Evolutionary conservation across 2,797 vertebrate species (phyloP), one percentile per base, ranked within the genome.

Genomic region (Potorous gilbertii): DNA sequence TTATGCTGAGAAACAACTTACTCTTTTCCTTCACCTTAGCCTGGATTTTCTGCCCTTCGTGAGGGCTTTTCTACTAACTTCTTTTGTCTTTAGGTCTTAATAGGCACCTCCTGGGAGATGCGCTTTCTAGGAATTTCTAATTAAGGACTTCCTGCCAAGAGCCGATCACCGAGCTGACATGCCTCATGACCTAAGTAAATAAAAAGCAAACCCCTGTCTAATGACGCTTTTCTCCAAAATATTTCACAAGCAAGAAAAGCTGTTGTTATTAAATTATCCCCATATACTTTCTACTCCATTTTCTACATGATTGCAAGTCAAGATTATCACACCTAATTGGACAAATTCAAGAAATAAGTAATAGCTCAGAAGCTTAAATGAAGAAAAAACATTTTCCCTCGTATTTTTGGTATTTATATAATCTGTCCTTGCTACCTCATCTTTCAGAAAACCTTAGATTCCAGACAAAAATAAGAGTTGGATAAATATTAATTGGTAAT

Each of bases 51-150:
- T 0, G 14, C 93, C 96, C 92, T 96, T 96, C 96, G 94, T 92
- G 95, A 96, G 57, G 87, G 92, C 95, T 98, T 98, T 97, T 94
- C 95, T 97, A 95, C 90, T 93, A 94, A 97, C 92, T 98, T 57
- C 91, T 97, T 97, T 97, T 96, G 91, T 97, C 96, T 96, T 97
- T 98, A 93, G 95, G 93, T 97, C 97, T 97, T 96, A 96, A 98
- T 98, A 98, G 97, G 94, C 95, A 98, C 94, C 95, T 98, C 98
- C 46, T 96, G 95, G 97, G 97, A 98, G 93, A 92, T 97, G 92
- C 56, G 97, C 95, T 97, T 95, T 98, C 90, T 62, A 98, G 97
- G 98, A 99, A 99, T 99, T 98, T 98, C 97, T 98, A 99, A 99
- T 99, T 98, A 99, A 98, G 97, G 96, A 94, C 97, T 97, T 97